A percentile compares a stretch with the other conserved stretches of the same genome.
phyloP scores from a whole-genome alignment of 2,888 invertebrate species.

The Stenichneumon culpator region DNA sequence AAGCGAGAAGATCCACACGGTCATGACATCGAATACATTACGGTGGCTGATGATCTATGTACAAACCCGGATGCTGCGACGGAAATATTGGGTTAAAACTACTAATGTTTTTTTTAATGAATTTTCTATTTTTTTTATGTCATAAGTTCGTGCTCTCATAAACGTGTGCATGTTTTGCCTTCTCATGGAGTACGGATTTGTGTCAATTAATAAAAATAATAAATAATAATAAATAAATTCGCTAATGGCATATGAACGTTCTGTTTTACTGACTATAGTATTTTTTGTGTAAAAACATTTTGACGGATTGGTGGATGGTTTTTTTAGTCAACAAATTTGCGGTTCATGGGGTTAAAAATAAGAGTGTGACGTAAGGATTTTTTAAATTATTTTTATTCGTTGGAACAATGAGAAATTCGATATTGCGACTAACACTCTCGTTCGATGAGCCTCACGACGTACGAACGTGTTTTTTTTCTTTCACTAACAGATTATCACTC shows the following conservation, averaged over 20 bases:
- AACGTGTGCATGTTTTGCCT: slow-evolving; percentile 4
- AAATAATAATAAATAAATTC: not conserved
- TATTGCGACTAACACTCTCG: slow-evolving; percentile 41
- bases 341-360: slow-evolving; percentile 15
- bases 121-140: not conserved
- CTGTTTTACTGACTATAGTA: not conserved
- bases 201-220: not conserved
- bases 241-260: not conserved
- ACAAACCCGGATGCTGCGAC: slow-evolving; percentile 18
- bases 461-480: slow-evolving; percentile 22
- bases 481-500: slow-evolving; percentile 36
- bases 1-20: slow-evolving; percentile 10
- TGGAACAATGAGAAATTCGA: slow-evolving; percentile 40
- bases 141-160: not conserved
- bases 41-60: slow-evolving; percentile 25
- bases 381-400: slow-evolving; percentile 45
- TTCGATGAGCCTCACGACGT: slow-evolving; percentile 31
- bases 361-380: not conserved
- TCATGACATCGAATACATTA: slow-evolving; percentile 24
- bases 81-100: not conserved
- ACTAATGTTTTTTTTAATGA: not conserved
- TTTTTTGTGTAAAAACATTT: not conserved
- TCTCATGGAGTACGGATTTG: not conserved
- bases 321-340: not conserved
- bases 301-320: not conserved